Evolutionary conservation across 2,113 vertebrate species (phyloP).

Genomic region (Lophotis ruficrista): DNA sequence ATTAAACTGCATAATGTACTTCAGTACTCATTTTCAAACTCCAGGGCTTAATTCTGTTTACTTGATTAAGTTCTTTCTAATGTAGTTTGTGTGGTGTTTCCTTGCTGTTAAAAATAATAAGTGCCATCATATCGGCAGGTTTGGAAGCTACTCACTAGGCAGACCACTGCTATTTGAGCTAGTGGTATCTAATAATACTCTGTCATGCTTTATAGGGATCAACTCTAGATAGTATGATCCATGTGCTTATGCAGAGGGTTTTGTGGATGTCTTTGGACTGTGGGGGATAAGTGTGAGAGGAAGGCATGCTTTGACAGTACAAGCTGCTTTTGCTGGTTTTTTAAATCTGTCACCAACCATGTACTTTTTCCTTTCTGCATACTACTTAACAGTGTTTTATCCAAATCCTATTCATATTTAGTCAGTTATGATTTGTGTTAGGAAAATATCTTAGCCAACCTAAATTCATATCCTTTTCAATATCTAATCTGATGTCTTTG

Average conservation of each 20-base stretch:
- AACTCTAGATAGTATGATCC: background rate
- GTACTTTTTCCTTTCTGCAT: background rate
- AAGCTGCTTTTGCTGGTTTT: background rate
- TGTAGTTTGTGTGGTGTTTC: background rate
- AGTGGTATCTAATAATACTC: conserved; percentile 11
- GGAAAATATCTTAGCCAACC: background rate
- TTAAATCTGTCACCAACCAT: background rate
- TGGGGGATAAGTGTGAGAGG: background rate
- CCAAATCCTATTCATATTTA: background rate
- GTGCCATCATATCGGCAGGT: background rate
- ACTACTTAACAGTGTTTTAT: background rate
- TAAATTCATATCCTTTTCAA: background rate
- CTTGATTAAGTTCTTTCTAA: background rate
- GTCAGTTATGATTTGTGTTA: background rate
- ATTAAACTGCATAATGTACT: background rate
- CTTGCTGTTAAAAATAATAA: conserved; percentile 35
- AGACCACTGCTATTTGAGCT: conserved; percentile 12
- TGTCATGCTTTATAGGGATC: conserved; percentile 10
- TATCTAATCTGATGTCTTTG: background rate
- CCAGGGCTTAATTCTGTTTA: background rate
- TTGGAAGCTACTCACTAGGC: background rate
- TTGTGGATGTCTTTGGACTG: background rate
- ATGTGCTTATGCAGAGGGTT: background rate
- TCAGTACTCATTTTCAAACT: background rate
- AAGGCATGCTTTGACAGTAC: background rate